A percentile compares a stretch with the other conserved stretches of the same genome.
Conservation (phyloP, 1,140 invertebrate species). For the Drosophila fuyamai region DNA sequence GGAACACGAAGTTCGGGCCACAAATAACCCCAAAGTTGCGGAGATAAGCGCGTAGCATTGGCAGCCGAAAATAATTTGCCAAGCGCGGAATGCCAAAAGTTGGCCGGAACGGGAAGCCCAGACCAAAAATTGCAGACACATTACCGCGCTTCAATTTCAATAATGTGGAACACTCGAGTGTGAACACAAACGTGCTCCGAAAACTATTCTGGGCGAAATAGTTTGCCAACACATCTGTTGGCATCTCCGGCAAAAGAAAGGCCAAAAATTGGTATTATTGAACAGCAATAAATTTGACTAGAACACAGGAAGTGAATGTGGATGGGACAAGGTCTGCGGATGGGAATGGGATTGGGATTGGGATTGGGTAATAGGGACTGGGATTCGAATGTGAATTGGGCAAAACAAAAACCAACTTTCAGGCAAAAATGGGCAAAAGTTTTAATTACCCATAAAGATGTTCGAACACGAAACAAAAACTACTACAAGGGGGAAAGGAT, state of each 20-base stretch:
- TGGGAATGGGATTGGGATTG: neutral
- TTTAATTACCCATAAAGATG: slow-evolving; percentile 84
- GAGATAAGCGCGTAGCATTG: slow-evolving; percentile 52
- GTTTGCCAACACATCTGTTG: slow-evolving; percentile 64
- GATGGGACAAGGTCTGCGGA: slow-evolving; percentile 3
- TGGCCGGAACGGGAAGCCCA: slow-evolving; percentile 27
- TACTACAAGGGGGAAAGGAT: slow-evolving; percentile 7
- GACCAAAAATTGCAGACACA: slow-evolving; percentile 51
- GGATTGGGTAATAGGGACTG: neutral
- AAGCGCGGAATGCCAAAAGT: slow-evolving; percentile 64
- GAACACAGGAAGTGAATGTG: slow-evolving; percentile 33
- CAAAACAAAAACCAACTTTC: slow-evolving; percentile 66
- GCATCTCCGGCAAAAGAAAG: slow-evolving; percentile 47
- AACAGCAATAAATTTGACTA: slow-evolving; percentile 75
- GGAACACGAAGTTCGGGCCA: slow-evolving; percentile 36
- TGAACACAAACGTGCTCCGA: slow-evolving; percentile 63
- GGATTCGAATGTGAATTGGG: slow-evolving; percentile 3
- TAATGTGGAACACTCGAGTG: slow-evolving; percentile 72
- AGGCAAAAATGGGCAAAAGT: slow-evolving; percentile 78
- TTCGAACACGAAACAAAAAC: slow-evolving; percentile 63
- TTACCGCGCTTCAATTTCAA: slow-evolving; percentile 65
- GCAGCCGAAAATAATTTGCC: slow-evolving; percentile 70
- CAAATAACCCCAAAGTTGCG: slow-evolving; percentile 64
- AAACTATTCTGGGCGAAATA: slow-evolving; percentile 64
- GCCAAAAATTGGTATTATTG: slow-evolving; percentile 72